phyloP scores from a whole-genome alignment of 1,140 invertebrate species.

The Calycopis cecrops region DNA sequence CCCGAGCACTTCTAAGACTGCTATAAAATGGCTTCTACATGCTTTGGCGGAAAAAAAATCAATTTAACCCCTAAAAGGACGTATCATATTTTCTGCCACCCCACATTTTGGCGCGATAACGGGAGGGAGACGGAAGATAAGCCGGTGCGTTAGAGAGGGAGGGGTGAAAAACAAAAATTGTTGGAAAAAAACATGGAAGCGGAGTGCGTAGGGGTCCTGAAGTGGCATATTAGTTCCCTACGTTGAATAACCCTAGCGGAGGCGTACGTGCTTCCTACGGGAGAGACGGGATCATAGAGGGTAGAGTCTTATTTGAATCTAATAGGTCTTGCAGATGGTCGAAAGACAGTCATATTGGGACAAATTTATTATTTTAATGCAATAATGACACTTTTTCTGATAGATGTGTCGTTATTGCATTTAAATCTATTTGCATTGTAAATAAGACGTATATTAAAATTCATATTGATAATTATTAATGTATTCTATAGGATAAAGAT shows the following conservation, averaged over 20 bases:
- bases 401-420: too few relatives aligned
- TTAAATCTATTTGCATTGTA: too few relatives aligned
- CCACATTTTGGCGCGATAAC: slow-evolving; percentile 51
- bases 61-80: slow-evolving; percentile 66
- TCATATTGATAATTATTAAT: too few relatives aligned
- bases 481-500: too few relatives aligned
- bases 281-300: too few relatives aligned
- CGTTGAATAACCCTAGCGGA: slow-evolving; percentile 41
- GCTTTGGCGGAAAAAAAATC: slow-evolving; percentile 55
- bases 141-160: slow-evolving; percentile 30
- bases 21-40: slow-evolving; percentile 56
- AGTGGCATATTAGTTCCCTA: slow-evolving; percentile 63
- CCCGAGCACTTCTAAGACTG: slow-evolving; percentile 16
- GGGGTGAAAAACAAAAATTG: slow-evolving; percentile 56
- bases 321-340: background rate
- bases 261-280: slow-evolving; percentile 7
- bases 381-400: too few relatives aligned
- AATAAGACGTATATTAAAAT: too few relatives aligned
- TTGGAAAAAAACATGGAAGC: slow-evolving; percentile 65
- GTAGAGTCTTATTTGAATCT: background rate
- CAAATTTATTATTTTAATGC: too few relatives aligned
- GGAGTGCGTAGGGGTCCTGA: slow-evolving; percentile 59
- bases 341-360: too few relatives aligned
- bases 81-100: slow-evolving; percentile 65
- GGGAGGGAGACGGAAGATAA: slow-evolving; percentile 30